Evolutionary conservation across 2,888 invertebrate species (phyloP).

Genomic region (Entomobrya proxima): DNA sequence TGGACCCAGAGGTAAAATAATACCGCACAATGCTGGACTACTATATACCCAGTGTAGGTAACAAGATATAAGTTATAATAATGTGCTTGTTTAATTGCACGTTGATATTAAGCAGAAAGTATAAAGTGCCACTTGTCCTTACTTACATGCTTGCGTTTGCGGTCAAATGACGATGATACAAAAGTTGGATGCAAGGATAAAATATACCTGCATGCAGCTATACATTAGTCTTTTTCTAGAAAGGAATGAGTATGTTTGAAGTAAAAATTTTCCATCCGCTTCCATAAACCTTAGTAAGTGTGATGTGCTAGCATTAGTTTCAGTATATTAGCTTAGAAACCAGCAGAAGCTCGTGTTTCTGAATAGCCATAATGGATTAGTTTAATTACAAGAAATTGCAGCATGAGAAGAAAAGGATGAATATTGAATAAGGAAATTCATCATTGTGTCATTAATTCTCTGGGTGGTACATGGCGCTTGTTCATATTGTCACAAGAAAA

Average conservation of each 20-base stretch:
- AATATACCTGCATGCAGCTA: background rate
- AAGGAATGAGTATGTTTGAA: background rate
- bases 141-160: background rate
- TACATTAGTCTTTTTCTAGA: background rate
- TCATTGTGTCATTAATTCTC: constrained; percentile 60
- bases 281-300: too few relatives aligned
- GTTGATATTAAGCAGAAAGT: too few relatives aligned
- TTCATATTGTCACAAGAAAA: constrained; percentile 15
- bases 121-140: background rate
- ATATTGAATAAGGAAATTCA: constrained; percentile 40
- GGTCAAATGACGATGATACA: background rate
- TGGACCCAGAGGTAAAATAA: background rate
- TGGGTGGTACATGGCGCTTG: background rate
- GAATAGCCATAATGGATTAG: constrained; percentile 37
- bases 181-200: background rate
- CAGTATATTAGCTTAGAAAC: background rate
- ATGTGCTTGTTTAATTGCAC: too few relatives aligned
- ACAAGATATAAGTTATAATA: too few relatives aligned
- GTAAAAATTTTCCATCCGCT: background rate
- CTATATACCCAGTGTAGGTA: too few relatives aligned
- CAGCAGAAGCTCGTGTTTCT: background rate
- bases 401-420: background rate
- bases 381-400: constrained; percentile 37
- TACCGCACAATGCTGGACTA: background rate
- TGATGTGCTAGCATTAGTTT: too few relatives aligned